phyloP scores from a whole-genome alignment of 35 echinoderm and acorn worm genomes.

The Amphiura filiformis region DNA sequence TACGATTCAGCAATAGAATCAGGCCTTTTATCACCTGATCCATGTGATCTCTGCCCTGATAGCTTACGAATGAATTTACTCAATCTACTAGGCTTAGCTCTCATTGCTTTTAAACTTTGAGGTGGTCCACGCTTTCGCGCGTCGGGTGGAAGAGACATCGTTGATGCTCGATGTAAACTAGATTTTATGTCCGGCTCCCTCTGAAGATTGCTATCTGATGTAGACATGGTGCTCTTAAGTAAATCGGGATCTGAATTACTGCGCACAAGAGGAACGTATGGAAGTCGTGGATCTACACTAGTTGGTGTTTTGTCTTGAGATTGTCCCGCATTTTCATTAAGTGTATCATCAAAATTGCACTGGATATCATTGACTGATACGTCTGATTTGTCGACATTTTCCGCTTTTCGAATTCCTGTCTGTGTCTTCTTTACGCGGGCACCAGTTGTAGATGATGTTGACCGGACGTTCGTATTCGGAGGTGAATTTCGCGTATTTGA shows the following conservation, averaged over 20 bases:
- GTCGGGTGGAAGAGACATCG: slow-evolving; percentile 25
- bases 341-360: no score
- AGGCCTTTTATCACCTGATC: not conserved
- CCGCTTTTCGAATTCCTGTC: no score
- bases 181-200: not conserved
- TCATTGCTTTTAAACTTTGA: not conserved
- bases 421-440: no score
- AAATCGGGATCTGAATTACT: not conserved
- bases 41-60: not conserved
- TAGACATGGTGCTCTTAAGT: not conserved
- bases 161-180: not conserved
- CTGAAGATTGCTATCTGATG: not conserved
- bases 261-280: not conserved
- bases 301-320: slow-evolving; percentile 1
- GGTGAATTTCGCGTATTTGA: no score
- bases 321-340: no score
- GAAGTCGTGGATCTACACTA: not conserved
- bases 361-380: no score
- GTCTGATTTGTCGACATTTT: no score
- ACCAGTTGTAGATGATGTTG: no score
- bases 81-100: slow-evolving; percentile 1
- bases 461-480: no score
- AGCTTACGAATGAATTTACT: slow-evolving; percentile 24
- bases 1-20: slow-evolving; percentile 1
- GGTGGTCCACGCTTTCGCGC: slow-evolving; percentile 10